Base-by-base conservation (phyloP, 2,888 invertebrate genomes). In the Megamerina dolium region DNA sequence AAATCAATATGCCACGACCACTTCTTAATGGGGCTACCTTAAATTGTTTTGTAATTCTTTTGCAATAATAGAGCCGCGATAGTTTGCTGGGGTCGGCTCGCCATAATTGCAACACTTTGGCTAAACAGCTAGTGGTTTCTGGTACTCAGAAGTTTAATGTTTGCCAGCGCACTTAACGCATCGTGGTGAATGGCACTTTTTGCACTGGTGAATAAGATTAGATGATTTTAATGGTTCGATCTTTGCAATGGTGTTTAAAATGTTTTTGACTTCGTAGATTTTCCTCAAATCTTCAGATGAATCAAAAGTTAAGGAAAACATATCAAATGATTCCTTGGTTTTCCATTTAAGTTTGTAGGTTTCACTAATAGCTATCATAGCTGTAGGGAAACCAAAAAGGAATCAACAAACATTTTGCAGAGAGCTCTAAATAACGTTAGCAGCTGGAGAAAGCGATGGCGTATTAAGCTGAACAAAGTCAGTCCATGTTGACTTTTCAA, bases 121-220 rank as follows among this genome's bases (percentile, higher is more conserved):
- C 6, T 23, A 9, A 9, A 6, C 20, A 13, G 23, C 3, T 36
- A 4, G 5, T 23, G 13, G 8, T 13, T 30, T 30, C 13, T 30
- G 30, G 13, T 13, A 30, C 13, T 30, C 30, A 12, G 30, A 30
- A n/a, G 30, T 12, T n/a, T n/a, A 12, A 30, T 30, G 30, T 30
- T 30, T 30, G 30, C 30, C 36, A 20, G 36, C 19, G 14, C 36
- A 36, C 23, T 36, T 36, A 12, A 36, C 36, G 23, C 36, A 36
- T 2, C 20, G 12, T 10, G 36, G 26, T 5, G 10, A 10, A 23
- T 36, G 36, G 16, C 36, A 36, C 6, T 34, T 36, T 36, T 13
- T 36, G 16, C 36, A 36, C 14, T 36, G 36, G 2, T 20, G 23
- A 6, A 36, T 23, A 6, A 13, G 12, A 13, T 12, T 36, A 6